Conservation (phyloP, 2,113 vertebrate genomes). For the Burhinus oedicnemus region DNA sequence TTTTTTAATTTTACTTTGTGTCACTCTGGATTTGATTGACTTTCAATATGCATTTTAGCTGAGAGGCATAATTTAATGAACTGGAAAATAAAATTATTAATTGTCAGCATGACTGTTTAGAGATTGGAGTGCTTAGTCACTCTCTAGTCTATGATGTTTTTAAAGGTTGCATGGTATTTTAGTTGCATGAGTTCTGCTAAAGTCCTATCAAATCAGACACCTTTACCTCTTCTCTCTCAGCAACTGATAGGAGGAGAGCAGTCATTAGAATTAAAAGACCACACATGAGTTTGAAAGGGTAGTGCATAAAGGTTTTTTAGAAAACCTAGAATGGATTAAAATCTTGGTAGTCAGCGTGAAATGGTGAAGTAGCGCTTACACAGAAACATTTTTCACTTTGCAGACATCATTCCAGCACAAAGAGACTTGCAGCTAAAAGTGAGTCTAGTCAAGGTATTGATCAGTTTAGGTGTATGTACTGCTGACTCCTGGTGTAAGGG, state of each 20-base stretch:
- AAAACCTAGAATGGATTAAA: not conserved
- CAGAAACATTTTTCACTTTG: not conserved
- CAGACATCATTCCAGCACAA: not conserved
- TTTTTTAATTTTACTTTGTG: not conserved
- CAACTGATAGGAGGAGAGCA: not conserved
- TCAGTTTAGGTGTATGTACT: not conserved
- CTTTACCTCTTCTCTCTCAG: not conserved
- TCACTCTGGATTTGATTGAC: not conserved
- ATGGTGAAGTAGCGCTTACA: not conserved
- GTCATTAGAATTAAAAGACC: not conserved
- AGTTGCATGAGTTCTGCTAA: not conserved
- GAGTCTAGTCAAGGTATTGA: not conserved
- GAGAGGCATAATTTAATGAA: not conserved
- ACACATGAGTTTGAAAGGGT: not conserved
- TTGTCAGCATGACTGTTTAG: not conserved
- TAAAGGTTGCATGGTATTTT: not conserved
- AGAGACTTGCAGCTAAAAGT: not conserved
- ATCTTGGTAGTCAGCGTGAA: not conserved
- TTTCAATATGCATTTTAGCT: not conserved
- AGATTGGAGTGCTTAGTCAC: not conserved
- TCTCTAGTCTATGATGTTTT: not conserved
- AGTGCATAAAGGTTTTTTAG: not conserved
- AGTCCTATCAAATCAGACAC: not conserved
- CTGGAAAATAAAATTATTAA: constrained; percentile 12
- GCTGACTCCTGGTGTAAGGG: not conserved